phyloP scores from a whole-genome alignment of 2,888 invertebrate species.

The Meliscaeva auricollis region DNA sequence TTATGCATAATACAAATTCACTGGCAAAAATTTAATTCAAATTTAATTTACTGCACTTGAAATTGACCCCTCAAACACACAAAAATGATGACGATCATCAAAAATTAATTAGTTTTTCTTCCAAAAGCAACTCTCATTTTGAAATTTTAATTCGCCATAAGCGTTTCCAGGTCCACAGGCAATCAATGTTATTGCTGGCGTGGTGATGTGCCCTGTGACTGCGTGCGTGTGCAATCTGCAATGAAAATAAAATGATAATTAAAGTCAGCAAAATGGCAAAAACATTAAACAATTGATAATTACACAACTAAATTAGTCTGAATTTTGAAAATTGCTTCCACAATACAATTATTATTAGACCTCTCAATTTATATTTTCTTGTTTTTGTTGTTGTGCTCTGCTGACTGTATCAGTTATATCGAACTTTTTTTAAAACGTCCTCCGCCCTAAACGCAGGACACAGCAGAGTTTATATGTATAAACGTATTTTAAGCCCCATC shows the following conservation, averaged over 20 bases:
- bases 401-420: too few relatives aligned
- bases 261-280: conserved; percentile 62
- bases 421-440: too few relatives aligned
- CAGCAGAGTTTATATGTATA: background rate
- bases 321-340: conserved; percentile 61
- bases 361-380: conserved; percentile 48
- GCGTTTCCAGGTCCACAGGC: conserved; percentile 6
- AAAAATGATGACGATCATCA: conserved; percentile 21
- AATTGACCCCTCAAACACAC: background rate
- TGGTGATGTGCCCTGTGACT: background rate
- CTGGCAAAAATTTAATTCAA: conserved; percentile 17
- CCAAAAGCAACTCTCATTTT: conserved; percentile 16
- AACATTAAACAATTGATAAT: conserved; percentile 70
- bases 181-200: conserved; percentile 11
- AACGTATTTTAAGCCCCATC: background rate
- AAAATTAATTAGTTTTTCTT: conserved; percentile 43
- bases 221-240: background rate
- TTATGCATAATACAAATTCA: background rate
- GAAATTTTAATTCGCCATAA: conserved; percentile 37
- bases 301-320: conserved; percentile 65
- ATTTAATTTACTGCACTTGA: conserved; percentile 22
- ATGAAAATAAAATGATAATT: conserved; percentile 42
- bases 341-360: conserved; percentile 58
- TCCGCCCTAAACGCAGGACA: background rate
- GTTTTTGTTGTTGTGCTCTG: conserved; percentile 5